Evolutionary conservation across 2,888 invertebrate species (phyloP), one percentile per base, ranked within the genome.

Genomic region (Eupithecia subumbrata): DNA sequence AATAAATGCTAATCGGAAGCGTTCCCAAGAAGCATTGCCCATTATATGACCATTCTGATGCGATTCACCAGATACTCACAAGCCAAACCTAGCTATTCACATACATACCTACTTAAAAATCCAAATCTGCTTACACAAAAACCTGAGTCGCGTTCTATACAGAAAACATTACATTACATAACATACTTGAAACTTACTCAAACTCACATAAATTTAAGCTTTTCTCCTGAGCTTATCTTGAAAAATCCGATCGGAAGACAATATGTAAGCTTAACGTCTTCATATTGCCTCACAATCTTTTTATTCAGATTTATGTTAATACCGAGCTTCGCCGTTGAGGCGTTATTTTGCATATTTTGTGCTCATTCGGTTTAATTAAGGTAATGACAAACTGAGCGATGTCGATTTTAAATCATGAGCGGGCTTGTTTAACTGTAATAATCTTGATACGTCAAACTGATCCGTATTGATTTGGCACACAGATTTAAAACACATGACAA

Each of bases 301-400:
- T 5, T 25, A 60, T 60, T 60, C 60, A 25, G 60, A 60, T 60
- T 60, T 12, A 25, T 60, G 22, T 60, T 1, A 25, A 60, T 60
- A 14, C 25, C n/a, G 14, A 25, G 12, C 64, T 64, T 34, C 64
- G 64, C 18, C 25, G 60, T 14, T 9, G 64, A 34, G 5, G 34
- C 30, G 30, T 64, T 64, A 64, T 64, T 76, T 73, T 56, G 68
- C 68, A 76, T 74, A 71, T 71, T 70, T 68, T 40, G 18, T 60
- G 48, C 30, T 22, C 43, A 64, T 67, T 56, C 25, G 68, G 69
- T 76, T 79, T 79, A 78, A 82, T 82, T 78, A 81, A 52, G 40
- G 69, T 78, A 78, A 79, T 78, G 76, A 78, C 68, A 75, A 76
- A 71, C 71, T 73, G 73, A 78, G 68, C 63, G 30, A 56, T 69